phyloP scores from a whole-genome alignment of 2,888 invertebrate genomes.

The Lepas anatifera region DNA sequence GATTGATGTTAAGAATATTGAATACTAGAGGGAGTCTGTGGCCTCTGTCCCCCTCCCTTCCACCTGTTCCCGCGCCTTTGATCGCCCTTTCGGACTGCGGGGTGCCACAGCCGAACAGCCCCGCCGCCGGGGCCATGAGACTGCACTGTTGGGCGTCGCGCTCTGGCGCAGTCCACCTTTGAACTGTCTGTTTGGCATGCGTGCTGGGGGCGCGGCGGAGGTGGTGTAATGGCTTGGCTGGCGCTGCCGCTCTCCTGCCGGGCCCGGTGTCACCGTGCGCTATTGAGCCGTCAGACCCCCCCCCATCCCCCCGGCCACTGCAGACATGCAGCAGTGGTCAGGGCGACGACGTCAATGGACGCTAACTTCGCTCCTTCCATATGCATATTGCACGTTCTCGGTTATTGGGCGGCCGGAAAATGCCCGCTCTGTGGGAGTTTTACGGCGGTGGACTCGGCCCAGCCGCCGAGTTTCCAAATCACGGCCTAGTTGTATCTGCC shows the following conservation, averaged over 20 bases:
- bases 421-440: neutral
- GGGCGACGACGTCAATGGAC: slow-evolving; percentile 15
- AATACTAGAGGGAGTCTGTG: no score
- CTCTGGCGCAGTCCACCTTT: neutral
- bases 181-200: neutral
- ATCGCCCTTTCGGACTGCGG: neutral
- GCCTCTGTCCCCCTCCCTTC: neutral
- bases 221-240: neutral
- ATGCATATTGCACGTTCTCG: slow-evolving; percentile 16
- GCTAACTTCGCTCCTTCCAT: slow-evolving; percentile 19
- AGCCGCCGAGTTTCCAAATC: no score
- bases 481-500: no score
- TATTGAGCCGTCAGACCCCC: slow-evolving; percentile 12
- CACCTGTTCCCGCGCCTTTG: no score
- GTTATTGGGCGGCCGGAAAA: slow-evolving; percentile 14
- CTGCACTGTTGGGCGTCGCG: no score
- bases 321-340: slow-evolving; percentile 1
- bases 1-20: no score
- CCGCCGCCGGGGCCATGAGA: neutral
- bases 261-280: slow-evolving; percentile 13
- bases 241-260: no score
- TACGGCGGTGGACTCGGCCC: neutral
- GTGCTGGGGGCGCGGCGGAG: neutral
- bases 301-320: slow-evolving; percentile 14
- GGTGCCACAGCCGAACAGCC: neutral